Conservation (phyloP, 23 tunicate genomes). For the Botrylloides violaceus region DNA sequence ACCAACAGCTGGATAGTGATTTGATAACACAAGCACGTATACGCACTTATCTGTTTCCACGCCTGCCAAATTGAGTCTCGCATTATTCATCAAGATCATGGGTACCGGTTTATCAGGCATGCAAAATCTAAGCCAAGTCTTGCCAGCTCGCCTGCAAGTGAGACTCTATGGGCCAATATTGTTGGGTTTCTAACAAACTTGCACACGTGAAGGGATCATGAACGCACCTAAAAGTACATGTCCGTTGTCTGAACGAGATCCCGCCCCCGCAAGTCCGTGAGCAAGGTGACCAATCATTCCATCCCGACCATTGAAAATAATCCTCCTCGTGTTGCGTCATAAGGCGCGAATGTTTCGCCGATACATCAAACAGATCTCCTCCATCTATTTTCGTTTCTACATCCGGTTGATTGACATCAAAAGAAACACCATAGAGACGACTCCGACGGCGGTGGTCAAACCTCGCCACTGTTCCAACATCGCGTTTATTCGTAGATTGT, state of each 20-base stretch:
- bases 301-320: neutral
- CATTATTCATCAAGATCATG: no score
- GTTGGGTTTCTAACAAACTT: no score
- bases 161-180: no score
- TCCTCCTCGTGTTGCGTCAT: neutral
- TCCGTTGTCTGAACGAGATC: conserved; percentile 67
- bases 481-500: neutral
- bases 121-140: no score
- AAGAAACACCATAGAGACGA: neutral
- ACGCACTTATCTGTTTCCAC: no score
- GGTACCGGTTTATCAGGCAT: no score
- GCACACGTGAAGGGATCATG: no score
- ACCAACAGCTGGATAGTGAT: no score
- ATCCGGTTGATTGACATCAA: neutral
- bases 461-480: neutral
- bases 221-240: conserved; percentile 22
- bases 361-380: neutral
- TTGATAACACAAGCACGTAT: no score
- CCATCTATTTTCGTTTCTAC: neutral
- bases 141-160: no score
- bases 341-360: neutral
- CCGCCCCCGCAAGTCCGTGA: conserved; percentile 95
- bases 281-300: conserved; percentile 92
- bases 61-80: no score
- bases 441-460: neutral